Base-by-base conservation (phyloP, 2,797 vertebrate genomes). In the Epinephelus malabaricus region DNA sequence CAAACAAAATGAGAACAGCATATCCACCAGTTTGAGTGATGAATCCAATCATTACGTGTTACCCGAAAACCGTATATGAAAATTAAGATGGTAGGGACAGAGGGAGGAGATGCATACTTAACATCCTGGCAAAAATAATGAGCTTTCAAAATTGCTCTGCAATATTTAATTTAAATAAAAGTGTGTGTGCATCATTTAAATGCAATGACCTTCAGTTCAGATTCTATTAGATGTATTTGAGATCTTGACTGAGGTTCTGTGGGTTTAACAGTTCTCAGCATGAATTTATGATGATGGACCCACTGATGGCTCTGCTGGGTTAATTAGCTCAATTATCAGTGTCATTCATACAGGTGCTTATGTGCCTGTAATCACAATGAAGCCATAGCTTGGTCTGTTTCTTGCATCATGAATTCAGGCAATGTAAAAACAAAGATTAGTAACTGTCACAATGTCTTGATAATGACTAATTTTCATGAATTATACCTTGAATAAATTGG, bases 241-340 rank as follows among this genome's bases (percentile, higher is more conserved):
- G 0, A 7, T 25, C 25, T 9, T 25, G n/a, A 60, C 5, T 38
- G 40, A 4, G 25, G 30, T 58, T 54, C 3, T 53, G 40, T 40
- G 45, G 11, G 45, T 68, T 73, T 49, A 43, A 51, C 6, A 15
- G 18, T 54, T 73, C 30, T 30, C 74, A 71, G 58, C 27, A 11
- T 64, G 50, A 6, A 69, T 80, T 63, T 30, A n/a, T 55, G 49
- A 60, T 63, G 77, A 69, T 30, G 47, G 59, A 45, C 10, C 51
- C 34, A 13, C 34, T 47, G 61, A 68, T 51, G 17, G 21, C 68
- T 45, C 62, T 49, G 78, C 19, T 40, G 74, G 54, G 54, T 82
- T 38, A 85, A 88, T 73, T 59, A 53, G 15, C 27, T 58, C 67
- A 71, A 83, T 80, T 78, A 84, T 69, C 63, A 56, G 25, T 3